Percentiles rank a stretch among this genome's conserved stretches.
phyloP scores from a whole-genome alignment of 2,797 vertebrate genomes.

The Manis crassicaudata region DNA sequence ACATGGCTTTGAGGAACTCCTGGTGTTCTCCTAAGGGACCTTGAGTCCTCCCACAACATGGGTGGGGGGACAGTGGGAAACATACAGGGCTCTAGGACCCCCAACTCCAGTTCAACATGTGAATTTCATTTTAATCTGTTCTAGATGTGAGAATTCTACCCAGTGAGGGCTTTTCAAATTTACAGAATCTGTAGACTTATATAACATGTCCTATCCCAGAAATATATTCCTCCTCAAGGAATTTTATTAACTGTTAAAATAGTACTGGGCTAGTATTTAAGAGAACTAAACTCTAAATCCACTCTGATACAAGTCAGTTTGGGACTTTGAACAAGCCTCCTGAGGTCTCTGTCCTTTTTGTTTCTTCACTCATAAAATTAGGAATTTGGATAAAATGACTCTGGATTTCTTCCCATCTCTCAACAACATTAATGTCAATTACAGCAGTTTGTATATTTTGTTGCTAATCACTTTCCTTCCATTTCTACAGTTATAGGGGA shows the following conservation, averaged over 20 bases:
- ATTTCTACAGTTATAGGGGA: not conserved
- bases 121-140: not conserved
- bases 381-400: constrained; percentile 14
- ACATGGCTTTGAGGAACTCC: not conserved
- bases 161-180: not conserved
- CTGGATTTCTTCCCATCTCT: not conserved
- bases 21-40: not conserved
- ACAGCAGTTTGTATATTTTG: not conserved
- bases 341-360: not conserved
- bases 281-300: not conserved
- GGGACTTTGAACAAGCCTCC: not conserved
- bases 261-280: not conserved
- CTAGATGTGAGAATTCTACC: not conserved
- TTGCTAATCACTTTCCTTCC: not conserved
- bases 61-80: not conserved
- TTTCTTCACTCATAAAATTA: not conserved
- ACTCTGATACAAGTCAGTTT: not conserved
- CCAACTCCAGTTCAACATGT: not conserved
- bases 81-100: not conserved
- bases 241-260: not conserved
- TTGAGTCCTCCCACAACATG: not conserved
- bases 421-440: not conserved
- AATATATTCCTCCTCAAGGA: not conserved
- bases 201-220: not conserved
- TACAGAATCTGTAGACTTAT: not conserved